Conservation (phyloP, 2,888 invertebrate genomes). For the Lysandra bellargus region DNA sequence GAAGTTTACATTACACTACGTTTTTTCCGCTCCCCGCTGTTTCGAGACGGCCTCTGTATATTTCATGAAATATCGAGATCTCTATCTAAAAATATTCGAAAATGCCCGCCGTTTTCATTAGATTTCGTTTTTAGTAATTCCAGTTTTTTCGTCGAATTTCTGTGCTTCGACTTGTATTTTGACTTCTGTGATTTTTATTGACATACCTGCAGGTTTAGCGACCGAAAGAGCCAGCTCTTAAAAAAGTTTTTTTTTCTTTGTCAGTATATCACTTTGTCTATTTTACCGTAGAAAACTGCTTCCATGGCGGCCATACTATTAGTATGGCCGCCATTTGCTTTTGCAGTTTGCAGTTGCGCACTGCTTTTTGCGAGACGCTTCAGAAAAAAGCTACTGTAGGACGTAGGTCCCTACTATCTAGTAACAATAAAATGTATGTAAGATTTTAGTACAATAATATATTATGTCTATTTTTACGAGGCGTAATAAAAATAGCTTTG, state of each 20-base stretch:
- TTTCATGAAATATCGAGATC: slow-evolving; percentile 41
- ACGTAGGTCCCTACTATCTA: too few relatives aligned
- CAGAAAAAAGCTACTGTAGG: too few relatives aligned
- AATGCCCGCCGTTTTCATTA: slow-evolving; percentile 27
- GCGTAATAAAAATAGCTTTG: neutral
- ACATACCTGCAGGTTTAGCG: neutral
- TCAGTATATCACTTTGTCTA: neutral
- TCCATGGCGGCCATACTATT: neutral
- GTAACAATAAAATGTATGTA: too few relatives aligned
- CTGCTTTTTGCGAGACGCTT: neutral
- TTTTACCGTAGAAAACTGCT: neutral
- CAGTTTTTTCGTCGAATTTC: slow-evolving; percentile 6
- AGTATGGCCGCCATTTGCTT: too few relatives aligned
- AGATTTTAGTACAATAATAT: too few relatives aligned
- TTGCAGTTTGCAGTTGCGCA: neutral
- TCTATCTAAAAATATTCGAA: slow-evolving; percentile 38
- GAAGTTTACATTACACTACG: slow-evolving; percentile 41
- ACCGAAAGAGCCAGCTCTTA: neutral
- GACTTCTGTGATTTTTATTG: neutral
- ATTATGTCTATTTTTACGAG: neutral
- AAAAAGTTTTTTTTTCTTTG: neutral
- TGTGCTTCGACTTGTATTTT: neutral
- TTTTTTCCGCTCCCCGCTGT: slow-evolving; percentile 41
- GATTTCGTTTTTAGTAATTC: neutral
- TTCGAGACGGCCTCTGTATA: slow-evolving; percentile 37